Evolutionary conservation across 2,113 vertebrate species (phyloP).

Genomic region (Pangasianodon gigas): DNA sequence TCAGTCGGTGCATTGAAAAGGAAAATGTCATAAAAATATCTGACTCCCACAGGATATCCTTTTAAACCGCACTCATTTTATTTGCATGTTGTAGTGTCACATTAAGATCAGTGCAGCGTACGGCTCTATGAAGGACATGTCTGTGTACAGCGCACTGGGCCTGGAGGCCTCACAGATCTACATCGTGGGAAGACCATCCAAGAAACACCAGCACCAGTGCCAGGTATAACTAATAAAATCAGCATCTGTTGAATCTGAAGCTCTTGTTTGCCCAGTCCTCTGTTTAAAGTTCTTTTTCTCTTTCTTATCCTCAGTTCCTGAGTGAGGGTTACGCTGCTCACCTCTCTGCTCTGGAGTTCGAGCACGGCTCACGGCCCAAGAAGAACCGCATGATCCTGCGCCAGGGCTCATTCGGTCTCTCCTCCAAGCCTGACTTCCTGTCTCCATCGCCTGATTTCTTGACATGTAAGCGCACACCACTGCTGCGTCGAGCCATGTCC

Average conservation of each 20-base stretch:
- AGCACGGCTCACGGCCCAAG: conserved; percentile 81
- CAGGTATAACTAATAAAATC: conserved; percentile 76
- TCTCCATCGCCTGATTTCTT: conserved; percentile 53
- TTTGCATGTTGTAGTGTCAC: conserved; percentile 76
- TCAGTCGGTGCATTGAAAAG: not conserved
- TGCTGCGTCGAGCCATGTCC: conserved; percentile 83
- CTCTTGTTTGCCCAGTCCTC: not conserved
- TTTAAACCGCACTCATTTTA: not conserved
- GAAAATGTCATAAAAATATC: not conserved
- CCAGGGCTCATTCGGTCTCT: conserved; percentile 84
- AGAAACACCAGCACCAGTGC: conserved; percentile 95
- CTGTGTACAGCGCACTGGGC: conserved; percentile 90
- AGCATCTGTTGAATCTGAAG: no score
- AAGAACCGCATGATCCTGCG: conserved; percentile 84
- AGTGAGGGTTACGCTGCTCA: conserved; percentile 85
- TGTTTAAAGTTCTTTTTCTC: not conserved
- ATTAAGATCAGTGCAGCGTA: conserved; percentile 93
- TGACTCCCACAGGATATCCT: not conserved
- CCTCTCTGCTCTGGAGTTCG: conserved; percentile 78
- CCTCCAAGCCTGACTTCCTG: conserved; percentile 82
- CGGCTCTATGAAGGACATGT: conserved; percentile 97
- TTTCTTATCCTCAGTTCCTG: conserved; percentile 73
- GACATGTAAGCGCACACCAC: conserved; percentile 77
- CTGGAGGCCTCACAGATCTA: conserved; percentile 90
- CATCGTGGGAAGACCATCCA: conserved; percentile 93